Evolutionary conservation across 1,140 invertebrate species (phyloP).

Genomic region (Dufourea novaeangliae): DNA sequence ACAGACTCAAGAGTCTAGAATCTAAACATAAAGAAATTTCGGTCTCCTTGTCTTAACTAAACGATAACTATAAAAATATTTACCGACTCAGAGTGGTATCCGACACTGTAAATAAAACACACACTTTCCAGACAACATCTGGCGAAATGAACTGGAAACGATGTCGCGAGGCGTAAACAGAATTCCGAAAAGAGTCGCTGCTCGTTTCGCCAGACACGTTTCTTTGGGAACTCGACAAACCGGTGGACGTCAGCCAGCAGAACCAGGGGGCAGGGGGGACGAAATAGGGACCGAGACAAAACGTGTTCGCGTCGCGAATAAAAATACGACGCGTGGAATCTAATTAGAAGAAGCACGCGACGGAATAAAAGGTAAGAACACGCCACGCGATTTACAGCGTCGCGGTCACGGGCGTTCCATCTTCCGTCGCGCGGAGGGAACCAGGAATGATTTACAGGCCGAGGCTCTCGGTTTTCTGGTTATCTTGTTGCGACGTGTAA

Average conservation of each 20-base stretch:
- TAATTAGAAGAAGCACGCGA: slow-evolving; percentile 44
- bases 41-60: too few relatives aligned
- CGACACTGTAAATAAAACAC: background rate
- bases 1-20: too few relatives aligned
- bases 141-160: background rate
- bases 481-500: slow-evolving; percentile 54
- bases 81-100: too few relatives aligned
- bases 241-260: background rate
- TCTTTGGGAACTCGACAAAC: background rate
- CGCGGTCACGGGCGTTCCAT: slow-evolving; percentile 14
- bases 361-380: slow-evolving; percentile 38
- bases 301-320: slow-evolving; percentile 18
- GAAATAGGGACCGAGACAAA: background rate
- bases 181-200: background rate
- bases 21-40: too few relatives aligned
- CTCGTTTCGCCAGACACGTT: background rate
- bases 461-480: slow-evolving; percentile 34
- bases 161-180: background rate
- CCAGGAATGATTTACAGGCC: slow-evolving; percentile 42
- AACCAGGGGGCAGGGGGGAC: too few relatives aligned
- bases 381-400: slow-evolving; percentile 24
- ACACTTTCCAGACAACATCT: background rate
- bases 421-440: slow-evolving; percentile 9
- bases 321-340: slow-evolving; percentile 40
- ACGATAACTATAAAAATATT: too few relatives aligned